These are phyloP conservation scores for Noctua janthina DNA, from an alignment of 2,888 invertebrate genomes.

Conservation along the genomic window DNA sequence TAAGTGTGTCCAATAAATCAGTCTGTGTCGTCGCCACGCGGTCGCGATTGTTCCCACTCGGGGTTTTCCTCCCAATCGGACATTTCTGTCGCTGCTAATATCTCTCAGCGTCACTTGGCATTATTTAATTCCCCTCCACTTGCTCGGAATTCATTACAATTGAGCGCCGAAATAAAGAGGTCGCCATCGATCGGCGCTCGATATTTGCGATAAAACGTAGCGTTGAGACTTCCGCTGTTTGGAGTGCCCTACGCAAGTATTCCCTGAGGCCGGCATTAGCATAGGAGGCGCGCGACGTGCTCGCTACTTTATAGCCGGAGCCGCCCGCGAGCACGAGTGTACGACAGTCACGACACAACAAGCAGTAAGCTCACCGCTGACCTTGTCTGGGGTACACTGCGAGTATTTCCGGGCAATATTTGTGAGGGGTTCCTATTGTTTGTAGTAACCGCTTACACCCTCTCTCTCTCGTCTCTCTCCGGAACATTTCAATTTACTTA, in stretches of 20 bases:
- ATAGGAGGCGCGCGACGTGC: conserved; percentile 52
- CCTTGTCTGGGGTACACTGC: background rate
- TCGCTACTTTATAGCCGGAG: conserved; percentile 14
- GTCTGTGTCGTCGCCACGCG: conserved; percentile 31
- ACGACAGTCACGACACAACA: background rate
- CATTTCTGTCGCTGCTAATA: conserved; percentile 38
- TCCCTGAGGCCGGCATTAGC: conserved; percentile 54
- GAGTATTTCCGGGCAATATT: background rate
- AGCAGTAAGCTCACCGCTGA: background rate
- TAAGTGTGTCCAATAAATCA: conserved; percentile 64
- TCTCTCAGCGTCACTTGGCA: conserved; percentile 30
- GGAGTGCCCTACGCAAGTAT: conserved; percentile 39
- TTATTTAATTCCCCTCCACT: conserved; percentile 38
- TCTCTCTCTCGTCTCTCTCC: background rate
- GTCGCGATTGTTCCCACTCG: conserved; percentile 34
- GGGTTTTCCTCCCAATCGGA: conserved; percentile 16
- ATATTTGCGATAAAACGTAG: conserved; percentile 49
- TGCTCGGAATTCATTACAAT: conserved; percentile 36
- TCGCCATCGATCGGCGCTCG: conserved; percentile 46
- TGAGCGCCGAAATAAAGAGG: conserved; percentile 56
- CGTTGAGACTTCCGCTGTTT: conserved; percentile 46
- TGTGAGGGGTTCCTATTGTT: background rate
- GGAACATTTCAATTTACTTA: background rate
- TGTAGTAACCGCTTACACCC: background rate
- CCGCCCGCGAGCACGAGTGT: background rate